phyloP scores from a whole-genome alignment of 37 sponge, comb jelly and placozoan species.

The Bolinopsis microptera region DNA sequence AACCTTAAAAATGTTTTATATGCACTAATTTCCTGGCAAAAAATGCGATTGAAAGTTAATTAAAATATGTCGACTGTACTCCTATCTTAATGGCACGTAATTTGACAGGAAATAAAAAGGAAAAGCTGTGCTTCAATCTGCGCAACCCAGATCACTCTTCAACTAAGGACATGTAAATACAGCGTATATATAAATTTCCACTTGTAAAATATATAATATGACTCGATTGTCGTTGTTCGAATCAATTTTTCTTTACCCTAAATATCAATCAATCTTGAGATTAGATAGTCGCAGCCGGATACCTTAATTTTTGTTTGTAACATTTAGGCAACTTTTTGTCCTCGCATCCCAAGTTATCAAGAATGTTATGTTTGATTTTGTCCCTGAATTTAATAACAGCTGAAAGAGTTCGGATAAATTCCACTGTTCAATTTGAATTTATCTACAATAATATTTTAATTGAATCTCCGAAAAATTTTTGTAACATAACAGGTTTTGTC shows the following conservation, averaged over 20 bases:
- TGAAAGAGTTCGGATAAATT: neutral
- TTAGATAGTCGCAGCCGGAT: neutral
- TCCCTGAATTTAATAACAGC: too few species aligned
- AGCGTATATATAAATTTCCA: neutral
- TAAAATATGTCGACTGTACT: too few species aligned
- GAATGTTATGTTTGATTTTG: too few species aligned
- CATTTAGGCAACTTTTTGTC: too few species aligned
- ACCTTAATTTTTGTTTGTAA: neutral
- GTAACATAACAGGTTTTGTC: neutral
- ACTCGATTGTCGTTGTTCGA: neutral
- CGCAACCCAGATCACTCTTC: neutral
- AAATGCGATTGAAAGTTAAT: too few species aligned
- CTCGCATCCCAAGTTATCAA: too few species aligned
- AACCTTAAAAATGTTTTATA: neutral
- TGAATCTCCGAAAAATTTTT: neutral
- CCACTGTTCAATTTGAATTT: neutral
- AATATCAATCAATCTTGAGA: neutral
- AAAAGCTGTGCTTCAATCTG: neutral
- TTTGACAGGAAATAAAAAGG: neutral
- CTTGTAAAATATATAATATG: neutral
- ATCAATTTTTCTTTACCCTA: neutral
- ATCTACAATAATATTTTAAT: neutral
- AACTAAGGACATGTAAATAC: neutral
- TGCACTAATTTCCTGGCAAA: too few species aligned
- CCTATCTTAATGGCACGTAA: too few species aligned